Conservation (phyloP, 2,888 invertebrate species). For the Drosophila meridionalis region DNA sequence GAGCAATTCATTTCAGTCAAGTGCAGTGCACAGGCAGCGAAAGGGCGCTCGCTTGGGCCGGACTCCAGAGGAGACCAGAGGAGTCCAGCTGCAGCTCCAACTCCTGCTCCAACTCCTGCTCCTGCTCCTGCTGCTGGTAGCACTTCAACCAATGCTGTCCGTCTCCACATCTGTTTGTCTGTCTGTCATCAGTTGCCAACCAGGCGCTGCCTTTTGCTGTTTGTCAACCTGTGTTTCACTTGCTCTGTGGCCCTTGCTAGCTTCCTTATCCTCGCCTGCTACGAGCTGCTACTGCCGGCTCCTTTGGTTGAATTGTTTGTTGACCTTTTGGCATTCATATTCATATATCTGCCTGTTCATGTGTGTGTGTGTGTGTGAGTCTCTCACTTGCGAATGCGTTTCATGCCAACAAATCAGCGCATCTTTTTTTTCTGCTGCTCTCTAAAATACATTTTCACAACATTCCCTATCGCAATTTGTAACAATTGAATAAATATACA, state of each 20-base stretch:
- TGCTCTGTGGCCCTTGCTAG: constrained; percentile 45
- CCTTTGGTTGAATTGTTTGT: constrained; percentile 53
- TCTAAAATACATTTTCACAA: constrained; percentile 31
- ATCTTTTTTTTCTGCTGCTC: constrained; percentile 21
- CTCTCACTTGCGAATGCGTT: background rate
- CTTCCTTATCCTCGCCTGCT: background rate
- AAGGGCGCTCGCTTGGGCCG: constrained; percentile 44
- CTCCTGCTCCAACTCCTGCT: constrained; percentile 6
- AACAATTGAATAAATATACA: constrained; percentile 46
- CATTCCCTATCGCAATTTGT: constrained; percentile 38
- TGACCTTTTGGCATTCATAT: constrained; percentile 63
- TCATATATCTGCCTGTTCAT: constrained; percentile 36
- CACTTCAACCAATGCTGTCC: constrained; percentile 35
- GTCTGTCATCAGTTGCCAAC: constrained; percentile 66
- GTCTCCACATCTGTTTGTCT: constrained; percentile 8
- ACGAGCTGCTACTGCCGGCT: constrained; percentile 5
- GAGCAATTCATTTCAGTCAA: constrained; percentile 74
- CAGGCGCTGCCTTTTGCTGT: constrained; percentile 57
- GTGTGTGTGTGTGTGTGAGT: background rate
- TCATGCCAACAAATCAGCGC: constrained; percentile 32
- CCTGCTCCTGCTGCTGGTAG: constrained; percentile 40
- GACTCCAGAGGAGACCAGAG: background rate
- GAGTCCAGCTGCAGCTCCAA: constrained; percentile 12
- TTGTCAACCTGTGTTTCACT: constrained; percentile 56
- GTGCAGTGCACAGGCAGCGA: constrained; percentile 63